Evolutionary conservation across 2,888 invertebrate genomes (phyloP), one percentile per base, ranked within the genome.

Genomic region (Antitype chi): DNA sequence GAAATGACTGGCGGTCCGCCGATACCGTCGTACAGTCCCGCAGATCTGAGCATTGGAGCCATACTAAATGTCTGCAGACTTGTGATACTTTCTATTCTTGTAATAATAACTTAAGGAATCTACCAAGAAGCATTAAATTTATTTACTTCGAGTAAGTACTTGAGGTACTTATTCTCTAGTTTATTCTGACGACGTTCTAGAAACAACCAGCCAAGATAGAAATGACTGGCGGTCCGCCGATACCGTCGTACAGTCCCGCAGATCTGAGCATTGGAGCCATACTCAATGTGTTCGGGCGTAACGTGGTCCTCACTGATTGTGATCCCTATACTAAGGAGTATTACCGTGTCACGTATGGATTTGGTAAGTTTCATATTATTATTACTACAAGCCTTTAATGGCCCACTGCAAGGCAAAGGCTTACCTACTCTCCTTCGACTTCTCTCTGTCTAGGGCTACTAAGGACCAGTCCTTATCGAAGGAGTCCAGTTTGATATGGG

Each of bases 241-340:
- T 85, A 5, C 93, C 97, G 1, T 97, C 97, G 71, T 98, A 97
- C 85, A 95, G 94, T 67, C 98, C 98, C 76, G 97, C 97, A 25
- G 99, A 99, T 93, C 95, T 99, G 47, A 97, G 97, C 60, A 98
- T 99, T 81, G 99, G 99, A 0, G 97, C 98, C 0, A 97, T 98
- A 0, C 91, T 99, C 2, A 98, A 98, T 91, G 98, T 98, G 8
- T 99, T 97, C 90, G 99, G 99, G 3, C 97, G 99, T 38, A 98
- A 98, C 83, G 97, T 99, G 38, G 97, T 98, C 0, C 94, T 99
- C 0, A 98, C 98, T 0, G 98, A 98, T 92, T 98, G 99, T 89
- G 99, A 99, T 94, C 96, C 97, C 2, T 99, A 98, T 88, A 99
- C 99, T 0, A 98, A 98, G 92, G 98, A 98, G 75, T 99, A 98